Evolutionary conservation across 2,797 vertebrate species (phyloP).

Genomic region (Mus spretus): DNA sequence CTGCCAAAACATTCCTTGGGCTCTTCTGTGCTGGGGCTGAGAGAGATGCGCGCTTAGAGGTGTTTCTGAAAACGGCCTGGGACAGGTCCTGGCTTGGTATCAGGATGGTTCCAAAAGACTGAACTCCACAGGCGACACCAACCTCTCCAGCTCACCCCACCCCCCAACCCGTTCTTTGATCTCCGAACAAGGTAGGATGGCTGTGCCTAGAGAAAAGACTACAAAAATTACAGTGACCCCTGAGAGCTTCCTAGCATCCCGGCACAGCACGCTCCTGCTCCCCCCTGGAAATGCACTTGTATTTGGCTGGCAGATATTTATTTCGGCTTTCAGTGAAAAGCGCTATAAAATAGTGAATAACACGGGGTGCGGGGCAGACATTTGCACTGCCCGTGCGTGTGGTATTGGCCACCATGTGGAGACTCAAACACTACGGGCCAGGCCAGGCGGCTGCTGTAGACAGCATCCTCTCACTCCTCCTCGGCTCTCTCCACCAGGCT

Average conservation of each 20-base stretch:
- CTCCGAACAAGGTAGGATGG: constrained; percentile 47
- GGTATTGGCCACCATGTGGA: constrained; percentile 64
- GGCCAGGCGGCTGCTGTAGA: constrained; percentile 79
- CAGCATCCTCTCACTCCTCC: constrained; percentile 65
- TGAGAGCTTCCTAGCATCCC: constrained; percentile 85
- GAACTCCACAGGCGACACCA: background rate
- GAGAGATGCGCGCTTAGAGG: background rate
- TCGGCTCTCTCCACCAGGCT: constrained; percentile 73
- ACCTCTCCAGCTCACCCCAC: background rate
- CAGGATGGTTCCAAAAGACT: background rate
- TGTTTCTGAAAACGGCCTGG: background rate
- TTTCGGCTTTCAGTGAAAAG: constrained; percentile 87
- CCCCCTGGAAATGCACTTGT: constrained; percentile 82
- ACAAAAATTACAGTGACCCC: constrained; percentile 86
- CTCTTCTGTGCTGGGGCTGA: too few relatives aligned
- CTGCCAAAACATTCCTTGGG: accelerated
- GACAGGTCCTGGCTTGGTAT: background rate
- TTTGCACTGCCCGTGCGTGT: constrained; percentile 80
- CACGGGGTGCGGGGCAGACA: constrained; percentile 82
- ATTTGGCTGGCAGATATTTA: constrained; percentile 84
- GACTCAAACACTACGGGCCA: constrained; percentile 77
- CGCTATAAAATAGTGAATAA: constrained; percentile 87
- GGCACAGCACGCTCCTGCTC: constrained; percentile 80
- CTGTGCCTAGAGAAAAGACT: constrained; percentile 75
- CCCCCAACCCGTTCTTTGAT: background rate